Evolutionary conservation across 2,888 invertebrate genomes (phyloP).

Genomic region (Erpobdella octoculata): DNA sequence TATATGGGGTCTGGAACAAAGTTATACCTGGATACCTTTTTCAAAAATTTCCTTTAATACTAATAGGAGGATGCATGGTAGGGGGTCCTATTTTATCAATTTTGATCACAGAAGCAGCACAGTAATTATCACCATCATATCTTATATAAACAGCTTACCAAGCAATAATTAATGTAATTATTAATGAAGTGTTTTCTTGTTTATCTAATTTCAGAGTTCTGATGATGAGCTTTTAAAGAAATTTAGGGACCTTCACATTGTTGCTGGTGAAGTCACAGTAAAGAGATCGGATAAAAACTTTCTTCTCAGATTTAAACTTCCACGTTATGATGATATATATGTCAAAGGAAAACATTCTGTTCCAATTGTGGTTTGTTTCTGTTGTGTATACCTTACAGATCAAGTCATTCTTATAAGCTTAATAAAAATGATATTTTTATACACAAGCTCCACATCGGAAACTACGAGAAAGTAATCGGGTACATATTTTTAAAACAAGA

Average conservation of each 20-base stretch:
- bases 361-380: no score
- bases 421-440: background rate
- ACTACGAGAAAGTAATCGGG: conserved; percentile 2
- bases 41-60: no score
- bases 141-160: no score
- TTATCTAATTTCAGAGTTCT: conserved; percentile 12
- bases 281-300: background rate
- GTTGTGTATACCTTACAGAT: background rate
- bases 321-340: background rate
- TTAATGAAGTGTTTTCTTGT: background rate
- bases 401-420: background rate
- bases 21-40: no score
- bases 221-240: background rate
- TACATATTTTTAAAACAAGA: background rate
- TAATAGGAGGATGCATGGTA: no score
- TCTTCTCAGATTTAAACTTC: background rate
- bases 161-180: no score
- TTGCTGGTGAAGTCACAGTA: conserved; percentile 7
- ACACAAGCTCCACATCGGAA: conserved; percentile 11
- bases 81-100: no score
- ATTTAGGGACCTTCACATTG: conserved; percentile 15
- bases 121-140: background rate
- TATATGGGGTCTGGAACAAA: no score
- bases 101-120: background rate
- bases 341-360: no score